phyloP scores from a whole-genome alignment of 1,140 invertebrate genomes.

The Drosophila rhopaloa region DNA sequence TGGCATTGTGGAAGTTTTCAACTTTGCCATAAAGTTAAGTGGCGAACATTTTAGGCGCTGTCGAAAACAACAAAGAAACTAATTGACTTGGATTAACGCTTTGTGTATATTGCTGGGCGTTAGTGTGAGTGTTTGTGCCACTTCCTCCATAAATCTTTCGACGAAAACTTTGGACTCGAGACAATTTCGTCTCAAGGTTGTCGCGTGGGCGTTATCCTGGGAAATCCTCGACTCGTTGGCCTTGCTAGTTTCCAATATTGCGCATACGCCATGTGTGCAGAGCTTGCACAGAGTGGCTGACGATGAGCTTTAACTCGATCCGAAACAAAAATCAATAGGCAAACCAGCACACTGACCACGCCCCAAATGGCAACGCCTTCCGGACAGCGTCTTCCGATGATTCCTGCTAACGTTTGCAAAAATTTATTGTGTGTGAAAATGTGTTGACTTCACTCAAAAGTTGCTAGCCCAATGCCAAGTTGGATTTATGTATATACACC shows the following conservation, averaged over 20 bases:
- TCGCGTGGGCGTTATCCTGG: constrained; percentile 20
- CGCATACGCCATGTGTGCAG: constrained; percentile 35
- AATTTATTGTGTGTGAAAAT: constrained; percentile 83
- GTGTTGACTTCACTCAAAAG: constrained; percentile 82
- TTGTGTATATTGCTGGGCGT: neutral
- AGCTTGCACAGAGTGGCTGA: constrained; percentile 1
- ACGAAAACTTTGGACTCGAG: constrained; percentile 42
- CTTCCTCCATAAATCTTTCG: constrained; percentile 67
- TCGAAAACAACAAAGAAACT: constrained; percentile 78
- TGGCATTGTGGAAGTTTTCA: constrained; percentile 60
- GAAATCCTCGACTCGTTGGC: constrained; percentile 7
- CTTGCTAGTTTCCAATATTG: constrained; percentile 39
- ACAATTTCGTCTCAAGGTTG: constrained; percentile 62
- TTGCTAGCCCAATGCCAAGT: constrained; percentile 66
- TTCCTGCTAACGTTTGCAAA: constrained; percentile 71
- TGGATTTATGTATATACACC: constrained; percentile 70
- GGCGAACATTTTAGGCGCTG: constrained; percentile 57
- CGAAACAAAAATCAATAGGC: constrained; percentile 64
- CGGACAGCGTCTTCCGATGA: constrained; percentile 20
- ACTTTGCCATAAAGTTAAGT: constrained; percentile 78
- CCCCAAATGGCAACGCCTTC: constrained; percentile 23
- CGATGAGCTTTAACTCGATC: constrained; percentile 47
- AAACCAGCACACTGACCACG: constrained; percentile 59
- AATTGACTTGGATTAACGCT: constrained; percentile 81
- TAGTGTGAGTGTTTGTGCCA: constrained; percentile 29